These are phyloP conservation scores for Cyprinodon brontotheroides DNA, from an alignment of 2,113 vertebrate species.

Conservation along the genomic window DNA sequence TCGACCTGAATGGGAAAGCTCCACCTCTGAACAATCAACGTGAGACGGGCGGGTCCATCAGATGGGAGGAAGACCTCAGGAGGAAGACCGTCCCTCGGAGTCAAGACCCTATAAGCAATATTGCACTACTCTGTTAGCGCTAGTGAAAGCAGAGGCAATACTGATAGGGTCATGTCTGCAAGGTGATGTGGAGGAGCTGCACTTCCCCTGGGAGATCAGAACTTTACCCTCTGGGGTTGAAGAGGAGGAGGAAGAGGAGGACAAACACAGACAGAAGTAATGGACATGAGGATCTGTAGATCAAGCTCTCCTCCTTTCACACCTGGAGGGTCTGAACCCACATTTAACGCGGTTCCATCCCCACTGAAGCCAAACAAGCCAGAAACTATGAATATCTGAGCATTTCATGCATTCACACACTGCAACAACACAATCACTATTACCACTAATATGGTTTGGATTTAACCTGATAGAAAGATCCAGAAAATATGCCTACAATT, in stretches of 20 bases:
- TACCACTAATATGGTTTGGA: not conserved
- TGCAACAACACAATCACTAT: not conserved
- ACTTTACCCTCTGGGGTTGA: not conserved
- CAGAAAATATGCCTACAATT: too few species aligned
- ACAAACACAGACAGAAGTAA: not conserved
- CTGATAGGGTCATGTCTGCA: constrained; percentile 91
- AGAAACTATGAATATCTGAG: not conserved
- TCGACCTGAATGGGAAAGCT: not conserved
- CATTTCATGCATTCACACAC: not conserved
- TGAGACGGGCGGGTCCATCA: not conserved
- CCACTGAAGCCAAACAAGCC: too few species aligned
- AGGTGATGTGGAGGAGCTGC: constrained; percentile 55
- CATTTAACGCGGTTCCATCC: too few species aligned
- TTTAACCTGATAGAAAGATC: not conserved
- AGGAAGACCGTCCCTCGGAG: constrained; percentile 74
- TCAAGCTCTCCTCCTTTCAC: not conserved
- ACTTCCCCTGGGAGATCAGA: not conserved
- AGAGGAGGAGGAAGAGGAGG: not conserved
- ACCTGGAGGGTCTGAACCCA: not conserved
- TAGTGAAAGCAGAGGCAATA: constrained; percentile 93
- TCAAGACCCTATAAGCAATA: constrained; percentile 98
- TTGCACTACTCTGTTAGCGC: constrained; percentile 91
- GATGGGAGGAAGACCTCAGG: not conserved
- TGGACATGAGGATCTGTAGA: not conserved
- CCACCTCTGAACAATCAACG: not conserved